Base-by-base conservation (phyloP, 1,140 invertebrate species). In the Parapsyche elsis region DNA sequence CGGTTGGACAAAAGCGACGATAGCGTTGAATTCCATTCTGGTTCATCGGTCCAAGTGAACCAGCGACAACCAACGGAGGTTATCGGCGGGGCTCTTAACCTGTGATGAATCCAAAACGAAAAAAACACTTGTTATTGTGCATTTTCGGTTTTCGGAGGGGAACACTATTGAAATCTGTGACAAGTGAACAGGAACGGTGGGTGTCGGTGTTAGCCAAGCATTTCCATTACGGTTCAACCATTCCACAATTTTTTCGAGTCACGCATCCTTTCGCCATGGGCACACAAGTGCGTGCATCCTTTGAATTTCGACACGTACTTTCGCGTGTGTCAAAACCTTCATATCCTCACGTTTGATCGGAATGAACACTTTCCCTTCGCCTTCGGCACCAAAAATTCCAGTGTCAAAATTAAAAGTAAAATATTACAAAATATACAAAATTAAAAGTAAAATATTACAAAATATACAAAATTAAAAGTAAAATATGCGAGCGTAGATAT, bases 311-410 rank as follows among this genome's bases (percentile, higher is more conserved):
- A 19, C 21, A 26, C 64, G 23, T 67, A 23, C 64, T 12, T 14
- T 5, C 26, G 24, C 24, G 24, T 4, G 9, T 24, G n/a, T 67
- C 12, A 23, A 67, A 67, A 67, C 24, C 64, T 26, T 30, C 64
- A 67, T 67, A 67, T 67, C 24, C 5, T 67, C 64, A 67, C 64
- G 64, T 67, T 4, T 67, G 21, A 23, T 67, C 59, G 59, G 59
- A 61, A 10, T 10, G 16, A 16, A 61, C 19, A 61, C 59, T 61
- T 61, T 61, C 59, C 16, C 59, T 61, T 67, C 21, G 24, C 1
- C 21, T 67, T 26, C 30, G n/a, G n/a, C n/a, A n/a, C n/a, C 30
- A 61, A 61, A 61, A 61, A 19, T 19, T 61, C n/a, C n/a, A n/a
- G n/a, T n/a, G n/a, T n/a, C n/a, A n/a, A n/a, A n/a, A n/a, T n/a